Evolutionary conservation across 2,888 invertebrate species (phyloP), one percentile per base, ranked within the genome.

Genomic region (Cerastis rubricosa): DNA sequence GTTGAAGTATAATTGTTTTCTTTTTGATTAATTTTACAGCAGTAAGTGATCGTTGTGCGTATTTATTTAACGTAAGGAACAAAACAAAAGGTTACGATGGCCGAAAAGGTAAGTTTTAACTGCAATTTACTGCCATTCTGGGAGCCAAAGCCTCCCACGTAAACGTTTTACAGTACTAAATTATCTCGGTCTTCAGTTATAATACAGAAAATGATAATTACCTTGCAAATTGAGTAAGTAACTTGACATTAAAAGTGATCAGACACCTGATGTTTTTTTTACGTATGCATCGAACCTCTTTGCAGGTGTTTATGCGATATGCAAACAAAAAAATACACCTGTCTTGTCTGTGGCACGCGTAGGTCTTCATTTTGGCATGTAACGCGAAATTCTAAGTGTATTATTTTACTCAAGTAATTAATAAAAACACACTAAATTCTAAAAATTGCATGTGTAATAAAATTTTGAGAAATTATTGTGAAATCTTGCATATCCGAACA

Each of bases 31-130:
- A 43, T 43, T 74, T 76, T 70, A 70, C 47, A 71, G 9, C 47
- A 74, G 45, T 49, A 72, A 85, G 79, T 82, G 80, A 66, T 65
- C 49, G 54, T 64, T 80, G 75, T 84, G 74, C 43, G 79, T 85
- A 81, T 87, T 83, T 81, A 80, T 84, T 85, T 88, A 82, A 85
- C 76, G 63, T 72, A 74, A 71, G 78, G 80, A 86, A 84, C 84
- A 85, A 83, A 75, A 84, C 77, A 81, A 86, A 87, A 81, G 74
- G 84, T 81, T 85, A 92, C 74, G 76, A 94, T 94, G 94, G 90
- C 91, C 66, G 93, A 93, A 90, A 94, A 94, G 89, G 94, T 94
- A 85, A 90, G 91, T 85, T 85, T 74, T 74, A 68, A 64, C 49
- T 57, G 43, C 54, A 76, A 74, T 83, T 82, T 70, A 40, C 19